Percentiles rank a stretch among this genome's conserved stretches.
Evolutionary conservation across 1,140 invertebrate genomes (phyloP).

Genomic region (Tetragonula clypearis): DNA sequence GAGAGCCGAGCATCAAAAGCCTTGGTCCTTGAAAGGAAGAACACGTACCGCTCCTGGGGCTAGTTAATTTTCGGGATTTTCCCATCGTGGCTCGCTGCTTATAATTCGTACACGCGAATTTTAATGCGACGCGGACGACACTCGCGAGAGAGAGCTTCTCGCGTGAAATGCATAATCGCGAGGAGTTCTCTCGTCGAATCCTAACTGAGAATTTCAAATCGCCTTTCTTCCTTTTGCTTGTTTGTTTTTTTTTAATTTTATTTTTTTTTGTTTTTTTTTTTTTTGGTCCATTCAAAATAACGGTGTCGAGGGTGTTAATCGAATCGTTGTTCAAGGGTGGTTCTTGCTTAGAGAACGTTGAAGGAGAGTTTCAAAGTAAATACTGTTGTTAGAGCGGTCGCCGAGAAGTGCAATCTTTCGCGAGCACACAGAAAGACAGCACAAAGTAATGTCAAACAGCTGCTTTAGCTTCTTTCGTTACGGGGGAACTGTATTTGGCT

Average conservation of each 20-base stretch:
- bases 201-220: too few species aligned
- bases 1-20: slow-evolving; percentile 51
- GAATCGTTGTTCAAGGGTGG: neutral
- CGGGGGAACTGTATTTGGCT: neutral
- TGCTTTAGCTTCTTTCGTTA: neutral
- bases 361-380: neutral
- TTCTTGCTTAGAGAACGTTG: neutral
- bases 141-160: too few species aligned
- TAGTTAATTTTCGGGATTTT: slow-evolving; percentile 49
- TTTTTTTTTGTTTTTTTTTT: neutral
- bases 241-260: neutral
- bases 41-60: slow-evolving; percentile 9
- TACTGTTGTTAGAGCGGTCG: neutral
- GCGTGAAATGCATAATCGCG: too few species aligned
- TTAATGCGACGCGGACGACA: slow-evolving; percentile 6
- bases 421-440: neutral
- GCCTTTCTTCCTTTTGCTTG: neutral
- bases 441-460: neutral
- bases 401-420: neutral
- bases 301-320: neutral
- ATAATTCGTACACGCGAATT: slow-evolving; percentile 9
- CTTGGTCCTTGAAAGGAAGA: slow-evolving; percentile 21
- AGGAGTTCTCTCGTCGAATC: too few species aligned
- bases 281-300: neutral
- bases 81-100: slow-evolving; percentile 23